Conservation (phyloP, 2,797 vertebrate genomes). For the Amblyraja radiata region DNA sequence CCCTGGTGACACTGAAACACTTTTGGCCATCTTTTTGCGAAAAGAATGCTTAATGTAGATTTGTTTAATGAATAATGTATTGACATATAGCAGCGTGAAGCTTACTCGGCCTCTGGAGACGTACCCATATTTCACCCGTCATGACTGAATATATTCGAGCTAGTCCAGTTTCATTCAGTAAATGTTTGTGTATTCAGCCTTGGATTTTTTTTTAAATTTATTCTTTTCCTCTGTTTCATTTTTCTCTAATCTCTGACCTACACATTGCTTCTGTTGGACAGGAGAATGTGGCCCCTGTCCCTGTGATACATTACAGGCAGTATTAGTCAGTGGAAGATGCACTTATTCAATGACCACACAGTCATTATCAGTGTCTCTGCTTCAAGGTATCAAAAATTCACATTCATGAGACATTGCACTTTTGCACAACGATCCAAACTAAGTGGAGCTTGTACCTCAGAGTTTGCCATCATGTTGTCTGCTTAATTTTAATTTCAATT, state of each 20-base stretch:
- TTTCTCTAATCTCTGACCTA: neutral
- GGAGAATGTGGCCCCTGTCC: neutral
- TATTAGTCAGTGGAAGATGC: neutral
- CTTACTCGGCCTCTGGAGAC: too few species aligned
- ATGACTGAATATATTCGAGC: neutral
- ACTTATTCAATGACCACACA: neutral
- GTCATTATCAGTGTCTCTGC: neutral
- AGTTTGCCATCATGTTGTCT: neutral
- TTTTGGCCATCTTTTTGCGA: neutral
- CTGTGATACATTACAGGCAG: neutral
- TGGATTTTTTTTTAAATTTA: neutral
- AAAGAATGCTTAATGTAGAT: neutral
- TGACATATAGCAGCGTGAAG: neutral
- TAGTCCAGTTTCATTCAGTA: neutral
- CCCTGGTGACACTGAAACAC: neutral
- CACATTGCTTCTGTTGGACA: neutral
- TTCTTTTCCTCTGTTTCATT: neutral
- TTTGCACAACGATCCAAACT: neutral
- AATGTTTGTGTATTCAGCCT: neutral
- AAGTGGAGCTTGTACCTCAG: neutral
- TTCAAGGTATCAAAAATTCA: neutral
- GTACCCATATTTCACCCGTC: neutral
- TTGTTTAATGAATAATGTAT: constrained; percentile 7
- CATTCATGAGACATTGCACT: neutral
- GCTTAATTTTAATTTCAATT: neutral